A percentile compares a stretch with the other conserved stretches of the same genome.
These are phyloP conservation scores for Drosophila histrio DNA, from an alignment of 2,888 invertebrate species.

Conservation along the genomic window DNA sequence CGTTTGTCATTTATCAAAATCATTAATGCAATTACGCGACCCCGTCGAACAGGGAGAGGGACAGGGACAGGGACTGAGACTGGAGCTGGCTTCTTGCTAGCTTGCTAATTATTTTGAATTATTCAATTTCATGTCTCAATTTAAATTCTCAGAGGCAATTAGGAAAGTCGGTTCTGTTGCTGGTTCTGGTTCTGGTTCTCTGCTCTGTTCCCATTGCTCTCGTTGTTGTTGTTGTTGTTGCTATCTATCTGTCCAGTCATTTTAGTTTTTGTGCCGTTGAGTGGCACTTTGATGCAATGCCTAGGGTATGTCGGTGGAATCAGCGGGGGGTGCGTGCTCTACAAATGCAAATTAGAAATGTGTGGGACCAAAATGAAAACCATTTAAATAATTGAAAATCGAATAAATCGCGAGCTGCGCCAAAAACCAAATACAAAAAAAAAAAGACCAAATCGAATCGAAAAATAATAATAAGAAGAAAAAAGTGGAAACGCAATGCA, in stretches of 20 bases:
- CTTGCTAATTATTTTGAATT: slow-evolving; percentile 83
- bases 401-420: slow-evolving; percentile 65
- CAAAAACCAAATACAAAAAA: slow-evolving; percentile 36
- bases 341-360: slow-evolving; percentile 72
- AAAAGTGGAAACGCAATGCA: slow-evolving; percentile 43
- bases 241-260: slow-evolving; percentile 55
- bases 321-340: slow-evolving; percentile 9
- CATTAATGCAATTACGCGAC: slow-evolving; percentile 77
- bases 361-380: slow-evolving; percentile 68
- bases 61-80: background rate
- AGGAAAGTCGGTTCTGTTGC: slow-evolving; percentile 61
- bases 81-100: slow-evolving; percentile 36
- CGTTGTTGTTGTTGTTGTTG: slow-evolving; percentile 26
- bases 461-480: slow-evolving; percentile 17
- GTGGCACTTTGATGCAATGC: slow-evolving; percentile 73
- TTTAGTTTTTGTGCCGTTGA: slow-evolving; percentile 70
- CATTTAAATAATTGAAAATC: slow-evolving; percentile 81
- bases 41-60: slow-evolving; percentile 7
- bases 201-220: slow-evolving; percentile 25
- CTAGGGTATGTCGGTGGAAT: slow-evolving; percentile 1
- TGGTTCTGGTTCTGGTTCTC: background rate
- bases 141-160: slow-evolving; percentile 77
- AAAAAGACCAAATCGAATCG: slow-evolving; percentile 16
- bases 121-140: slow-evolving; percentile 84
- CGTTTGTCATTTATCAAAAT: slow-evolving; percentile 76